phyloP scores from a whole-genome alignment of 2,888 invertebrate species.

The Melinaea marsaeus region DNA sequence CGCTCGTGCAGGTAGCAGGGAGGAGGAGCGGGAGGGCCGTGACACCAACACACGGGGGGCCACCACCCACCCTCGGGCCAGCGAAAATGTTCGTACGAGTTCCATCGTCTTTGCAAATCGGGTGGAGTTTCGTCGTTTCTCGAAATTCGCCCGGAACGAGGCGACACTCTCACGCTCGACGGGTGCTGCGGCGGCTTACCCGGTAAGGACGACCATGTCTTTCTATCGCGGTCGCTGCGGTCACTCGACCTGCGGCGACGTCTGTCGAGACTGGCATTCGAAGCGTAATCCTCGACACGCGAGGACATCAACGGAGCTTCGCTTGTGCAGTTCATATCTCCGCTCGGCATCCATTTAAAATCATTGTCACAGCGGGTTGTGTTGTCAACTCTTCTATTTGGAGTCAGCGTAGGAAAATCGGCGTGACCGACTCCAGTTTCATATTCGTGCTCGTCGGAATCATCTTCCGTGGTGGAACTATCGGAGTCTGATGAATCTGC shows the following conservation, averaged over 20 bases:
- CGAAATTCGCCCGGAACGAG: slow-evolving; percentile 56
- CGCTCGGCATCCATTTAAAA: slow-evolving; percentile 81
- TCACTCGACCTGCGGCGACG: slow-evolving; percentile 70
- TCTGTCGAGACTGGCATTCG: slow-evolving; percentile 76
- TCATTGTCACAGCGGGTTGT: slow-evolving; percentile 82
- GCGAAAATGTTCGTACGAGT: slow-evolving; percentile 79
- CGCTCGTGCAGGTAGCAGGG: slow-evolving; percentile 72
- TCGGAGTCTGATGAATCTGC: slow-evolving; percentile 65
- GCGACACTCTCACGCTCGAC: slow-evolving; percentile 61
- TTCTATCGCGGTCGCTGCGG: slow-evolving; percentile 80
- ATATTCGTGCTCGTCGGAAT: slow-evolving; percentile 66
- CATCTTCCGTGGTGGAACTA: slow-evolving; percentile 59
- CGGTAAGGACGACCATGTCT: slow-evolving; percentile 79
- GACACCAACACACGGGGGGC: slow-evolving; percentile 73
- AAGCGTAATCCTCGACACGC: slow-evolving; percentile 54
- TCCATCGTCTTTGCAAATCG: slow-evolving; percentile 70
- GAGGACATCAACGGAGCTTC: slow-evolving; percentile 50
- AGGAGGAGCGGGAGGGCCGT: slow-evolving; percentile 65
- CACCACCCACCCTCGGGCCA: slow-evolving; percentile 76
- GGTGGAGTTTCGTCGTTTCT: slow-evolving; percentile 63
- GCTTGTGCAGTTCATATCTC: slow-evolving; percentile 52
- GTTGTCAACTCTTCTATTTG: slow-evolving; percentile 69
- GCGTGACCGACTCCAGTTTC: slow-evolving; percentile 78
- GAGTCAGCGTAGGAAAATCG: slow-evolving; percentile 77
- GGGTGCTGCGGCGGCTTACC: slow-evolving; percentile 73